Base-by-base conservation (phyloP, 2,113 vertebrate species). In the Noturus placidus region DNA sequence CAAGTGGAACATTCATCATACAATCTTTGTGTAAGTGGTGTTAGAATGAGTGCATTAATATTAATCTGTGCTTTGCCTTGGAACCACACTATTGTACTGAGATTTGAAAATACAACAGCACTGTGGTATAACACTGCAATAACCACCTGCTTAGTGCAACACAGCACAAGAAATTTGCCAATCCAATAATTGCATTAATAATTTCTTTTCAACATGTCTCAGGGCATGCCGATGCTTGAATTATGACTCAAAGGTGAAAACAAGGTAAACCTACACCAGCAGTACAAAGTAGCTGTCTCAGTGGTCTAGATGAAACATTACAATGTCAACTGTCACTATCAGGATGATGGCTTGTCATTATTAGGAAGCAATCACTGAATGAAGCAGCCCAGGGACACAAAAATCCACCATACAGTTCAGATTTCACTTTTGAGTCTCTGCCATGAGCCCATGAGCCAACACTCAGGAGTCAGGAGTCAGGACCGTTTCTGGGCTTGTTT, bases 261-360 rank as follows among this genome's bases (percentile, higher is more conserved):
- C 7, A 19, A 42, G 14, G 10, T 42, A 59, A 46, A 46, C 56
- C 35, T 61, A 17, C 46, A 70, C n/a, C 9, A 22, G 19, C 65
- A 54, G 63, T 83, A 59, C 14, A 38, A 52, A 76, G 17, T 42
- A 38, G 35, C 70, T 61, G 35, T 52, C 50, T 38, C 33, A 33
- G 3, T 0, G 27, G 59, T 86, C 27, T 63, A 33, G 57, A 77
- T 86, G 17, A 77, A 76, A n/a, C 83, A 84, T 84, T 54, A 35
- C n/a, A 27, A 19, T 25, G 38, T 83, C 22, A 42, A 20, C 22
- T 84, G 61, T 33, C 83, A 56, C 20, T 84, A 38, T 84, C 22
- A 84, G 30, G 30, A 56, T 84, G 22, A 72, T 38, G 79, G 11
- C 56, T 27, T 61, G 57, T 82, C 33, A 82, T 4, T 61, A 38